phyloP scores from a whole-genome alignment of 1,140 invertebrate species.

The Neodiprion fabricii region DNA sequence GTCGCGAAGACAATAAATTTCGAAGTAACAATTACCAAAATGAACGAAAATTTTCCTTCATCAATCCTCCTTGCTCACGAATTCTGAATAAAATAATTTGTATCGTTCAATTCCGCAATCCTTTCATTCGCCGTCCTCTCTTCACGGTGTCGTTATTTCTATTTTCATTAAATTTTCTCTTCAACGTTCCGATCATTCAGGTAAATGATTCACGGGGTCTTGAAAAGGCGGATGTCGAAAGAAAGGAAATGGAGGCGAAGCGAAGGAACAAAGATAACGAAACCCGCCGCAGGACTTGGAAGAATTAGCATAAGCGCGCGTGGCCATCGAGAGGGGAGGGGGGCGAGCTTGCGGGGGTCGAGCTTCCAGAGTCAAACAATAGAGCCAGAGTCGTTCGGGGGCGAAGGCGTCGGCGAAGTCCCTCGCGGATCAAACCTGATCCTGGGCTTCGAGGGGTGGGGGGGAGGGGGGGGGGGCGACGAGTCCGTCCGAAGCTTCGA shows the following conservation, averaged over 20 bases:
- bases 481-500: conserved; percentile 38
- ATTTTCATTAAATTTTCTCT: no score
- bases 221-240: no score
- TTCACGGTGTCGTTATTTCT: no score
- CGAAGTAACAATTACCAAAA: no score
- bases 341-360: neutral
- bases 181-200: no score
- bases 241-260: neutral
- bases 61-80: no score
- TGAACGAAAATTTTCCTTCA: no score
- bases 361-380: conserved; percentile 2
- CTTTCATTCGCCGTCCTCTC: no score
- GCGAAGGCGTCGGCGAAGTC: neutral
- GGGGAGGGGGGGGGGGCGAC: conserved; percentile 6
- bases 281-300: neutral
- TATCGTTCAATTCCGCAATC: no score
- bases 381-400: neutral
- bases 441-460: conserved; percentile 29
- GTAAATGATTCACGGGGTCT: no score
- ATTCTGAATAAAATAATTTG: no score
- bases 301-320: conserved; percentile 4
- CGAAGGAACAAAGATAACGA: neutral
- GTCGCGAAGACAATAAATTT: no score
- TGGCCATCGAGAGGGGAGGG: neutral
- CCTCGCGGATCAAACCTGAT: conserved; percentile 50